Evolutionary conservation across 2,797 vertebrate species (phyloP), one percentile per base, ranked within the genome.

Genomic region (Pseudochaenichthys georgianus): DNA sequence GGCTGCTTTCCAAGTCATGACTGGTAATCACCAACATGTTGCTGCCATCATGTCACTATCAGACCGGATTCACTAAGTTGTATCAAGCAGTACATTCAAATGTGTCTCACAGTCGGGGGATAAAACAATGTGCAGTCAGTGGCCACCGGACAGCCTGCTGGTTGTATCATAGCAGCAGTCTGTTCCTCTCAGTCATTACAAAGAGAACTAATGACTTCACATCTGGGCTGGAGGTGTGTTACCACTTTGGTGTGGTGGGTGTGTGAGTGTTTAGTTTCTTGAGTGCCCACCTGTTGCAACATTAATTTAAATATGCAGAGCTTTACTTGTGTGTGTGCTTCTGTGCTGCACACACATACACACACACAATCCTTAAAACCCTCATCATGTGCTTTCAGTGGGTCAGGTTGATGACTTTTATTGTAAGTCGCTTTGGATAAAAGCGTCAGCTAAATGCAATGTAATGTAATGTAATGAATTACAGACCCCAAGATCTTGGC

Each of bases 321-420:
- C 23, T 64, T 50, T 43, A 43, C 47, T 64, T 59, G 23, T 58
- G 28, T 28, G 28, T 28, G 28, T 28, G 28, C 28, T 28, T 28
- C 28, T 28, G 3, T 28, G 28, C 28, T 28, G 45, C 59, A 46
- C 58, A 13, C 70, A 9, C 54, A 0, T 52, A n/a, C 58, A 47
- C 55, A 68, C 21, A 76, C 23, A 23, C 70, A 43, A 71, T 43
- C n/a, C 34, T 28, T 62, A 13, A 72, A 79, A 80, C 61, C 85
- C 84, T 91, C 70, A 92, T 88, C 58, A 83, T 42, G 76, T 57
- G 73, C 81, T 91, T 94, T 88, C 89, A 85, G 79, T 88, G 77
- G 79, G 83, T 76, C 79, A 60, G 70, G 51, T 63, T 73, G 82
- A 87, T 82, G 71, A 91, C 85, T 90, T 86, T 19, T 19, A 19